Percentiles rank a stretch among this genome's conserved stretches.
phyloP scores from a whole-genome alignment of 2,113 vertebrate species.

The Fregetta grallaria region DNA sequence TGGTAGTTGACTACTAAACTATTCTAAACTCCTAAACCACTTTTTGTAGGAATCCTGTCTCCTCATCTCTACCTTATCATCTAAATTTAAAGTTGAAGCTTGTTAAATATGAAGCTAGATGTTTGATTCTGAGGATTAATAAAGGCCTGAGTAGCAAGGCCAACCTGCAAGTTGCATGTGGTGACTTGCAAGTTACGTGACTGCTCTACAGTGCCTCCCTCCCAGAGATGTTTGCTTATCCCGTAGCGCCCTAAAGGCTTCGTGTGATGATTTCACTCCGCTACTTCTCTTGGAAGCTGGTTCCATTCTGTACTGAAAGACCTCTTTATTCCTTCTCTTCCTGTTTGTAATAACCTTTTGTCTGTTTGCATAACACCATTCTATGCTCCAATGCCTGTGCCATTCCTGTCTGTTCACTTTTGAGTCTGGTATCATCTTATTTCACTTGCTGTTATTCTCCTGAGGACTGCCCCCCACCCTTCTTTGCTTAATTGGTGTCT shows the following conservation, averaged over 20 bases:
- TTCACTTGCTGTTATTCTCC: background rate
- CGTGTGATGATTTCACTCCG: background rate
- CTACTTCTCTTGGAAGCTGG: background rate
- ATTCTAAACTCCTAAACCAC: background rate
- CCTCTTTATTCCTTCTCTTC: slow-evolving; percentile 20
- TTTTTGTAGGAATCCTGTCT: background rate
- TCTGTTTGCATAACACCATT: background rate
- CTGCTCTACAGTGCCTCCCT: background rate
- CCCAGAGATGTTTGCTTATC: background rate
- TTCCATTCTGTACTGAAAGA: slow-evolving; percentile 4
- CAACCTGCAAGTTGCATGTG: background rate
- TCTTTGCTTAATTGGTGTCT: background rate
- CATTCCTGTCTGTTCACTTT: background rate
- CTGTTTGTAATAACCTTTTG: slow-evolving; percentile 2
- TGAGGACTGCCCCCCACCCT: background rate
- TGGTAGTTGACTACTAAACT: background rate
- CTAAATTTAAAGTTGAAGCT: background rate
- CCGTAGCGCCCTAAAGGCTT: background rate
- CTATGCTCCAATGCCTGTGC: background rate
- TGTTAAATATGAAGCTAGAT: background rate
- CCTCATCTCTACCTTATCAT: background rate
- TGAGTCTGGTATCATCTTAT: background rate
- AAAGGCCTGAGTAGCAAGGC: background rate
- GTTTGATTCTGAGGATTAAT: background rate
- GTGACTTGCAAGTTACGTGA: background rate